Evolutionary conservation across 2,797 vertebrate genomes (phyloP).

Genomic region (Gymnoscopelus braueri): DNA sequence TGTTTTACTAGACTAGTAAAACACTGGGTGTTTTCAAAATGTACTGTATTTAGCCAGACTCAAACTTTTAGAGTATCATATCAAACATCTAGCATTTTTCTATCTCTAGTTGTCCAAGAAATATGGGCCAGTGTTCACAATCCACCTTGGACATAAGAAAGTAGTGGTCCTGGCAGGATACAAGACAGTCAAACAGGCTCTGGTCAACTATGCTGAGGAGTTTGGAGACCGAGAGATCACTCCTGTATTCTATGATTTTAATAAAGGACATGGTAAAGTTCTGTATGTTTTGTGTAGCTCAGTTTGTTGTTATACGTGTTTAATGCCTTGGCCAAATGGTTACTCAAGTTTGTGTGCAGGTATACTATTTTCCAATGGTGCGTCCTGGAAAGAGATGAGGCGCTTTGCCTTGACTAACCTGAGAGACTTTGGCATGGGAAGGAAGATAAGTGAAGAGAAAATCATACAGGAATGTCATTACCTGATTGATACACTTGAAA

Average conservation of each 20-base stretch:
- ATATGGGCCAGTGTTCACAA: slow-evolving; percentile 38
- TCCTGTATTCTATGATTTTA: slow-evolving; percentile 5
- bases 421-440: slow-evolving; percentile 81
- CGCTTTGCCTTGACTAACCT: slow-evolving; percentile 75
- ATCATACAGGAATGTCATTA: slow-evolving; percentile 73
- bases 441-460: slow-evolving; percentile 69
- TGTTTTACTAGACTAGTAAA: no score
- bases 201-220: no score
- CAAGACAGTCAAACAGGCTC: no score
- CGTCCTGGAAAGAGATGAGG: slow-evolving; percentile 79
- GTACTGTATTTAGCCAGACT: no score
- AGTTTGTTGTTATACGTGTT: background rate
- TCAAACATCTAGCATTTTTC: no score
- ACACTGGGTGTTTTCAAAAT: no score
- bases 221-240: slow-evolving; percentile 33
- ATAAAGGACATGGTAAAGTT: slow-evolving; percentile 31
- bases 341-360: slow-evolving; percentile 56
- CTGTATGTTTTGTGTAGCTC: background rate
- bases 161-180: no score
- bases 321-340: no score
- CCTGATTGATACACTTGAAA: slow-evolving; percentile 66
- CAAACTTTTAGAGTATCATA: no score
- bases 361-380: slow-evolving; percentile 77
- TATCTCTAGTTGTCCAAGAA: slow-evolving; percentile 4
- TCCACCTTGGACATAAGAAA: slow-evolving; percentile 37